A percentile compares a stretch with the other conserved stretches of the same genome.
Conservation (phyloP, 2,113 vertebrate genomes). For the Pygathrix nemaeus region DNA sequence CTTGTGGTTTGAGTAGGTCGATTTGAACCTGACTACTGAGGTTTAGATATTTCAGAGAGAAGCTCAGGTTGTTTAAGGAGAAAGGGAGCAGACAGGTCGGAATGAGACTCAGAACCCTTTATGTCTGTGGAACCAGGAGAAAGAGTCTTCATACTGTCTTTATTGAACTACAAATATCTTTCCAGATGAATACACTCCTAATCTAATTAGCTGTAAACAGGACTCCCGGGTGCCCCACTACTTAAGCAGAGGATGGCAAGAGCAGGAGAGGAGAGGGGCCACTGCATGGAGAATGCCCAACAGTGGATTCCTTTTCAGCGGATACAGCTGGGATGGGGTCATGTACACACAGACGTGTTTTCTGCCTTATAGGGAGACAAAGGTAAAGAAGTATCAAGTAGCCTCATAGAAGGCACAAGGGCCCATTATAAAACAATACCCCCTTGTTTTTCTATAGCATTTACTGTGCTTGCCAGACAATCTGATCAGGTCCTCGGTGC, state of each 20-base stretch:
- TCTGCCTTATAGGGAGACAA: background rate
- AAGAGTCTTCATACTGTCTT: constrained; percentile 34
- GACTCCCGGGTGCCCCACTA: background rate
- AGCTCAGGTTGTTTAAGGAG: background rate
- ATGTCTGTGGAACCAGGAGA: background rate
- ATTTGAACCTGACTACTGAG: background rate
- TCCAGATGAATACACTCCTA: constrained; percentile 61
- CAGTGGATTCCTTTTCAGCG: background rate
- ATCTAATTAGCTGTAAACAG: constrained; percentile 61
- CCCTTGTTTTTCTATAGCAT: background rate
- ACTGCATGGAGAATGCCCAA: no score
- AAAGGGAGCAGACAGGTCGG: background rate
- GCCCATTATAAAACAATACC: background rate
- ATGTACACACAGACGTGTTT: background rate
- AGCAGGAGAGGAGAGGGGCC: background rate
- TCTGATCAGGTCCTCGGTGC: background rate
- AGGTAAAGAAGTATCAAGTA: background rate
- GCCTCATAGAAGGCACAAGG: background rate
- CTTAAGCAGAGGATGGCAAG: background rate
- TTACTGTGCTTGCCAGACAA: background rate
- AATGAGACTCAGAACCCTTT: background rate
- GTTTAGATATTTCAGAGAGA: background rate
- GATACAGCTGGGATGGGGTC: background rate
- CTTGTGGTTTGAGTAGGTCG: background rate
- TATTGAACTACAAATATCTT: constrained; percentile 52